Base-by-base conservation (phyloP, 2,888 invertebrate species). In the Tribolium freemani region DNA sequence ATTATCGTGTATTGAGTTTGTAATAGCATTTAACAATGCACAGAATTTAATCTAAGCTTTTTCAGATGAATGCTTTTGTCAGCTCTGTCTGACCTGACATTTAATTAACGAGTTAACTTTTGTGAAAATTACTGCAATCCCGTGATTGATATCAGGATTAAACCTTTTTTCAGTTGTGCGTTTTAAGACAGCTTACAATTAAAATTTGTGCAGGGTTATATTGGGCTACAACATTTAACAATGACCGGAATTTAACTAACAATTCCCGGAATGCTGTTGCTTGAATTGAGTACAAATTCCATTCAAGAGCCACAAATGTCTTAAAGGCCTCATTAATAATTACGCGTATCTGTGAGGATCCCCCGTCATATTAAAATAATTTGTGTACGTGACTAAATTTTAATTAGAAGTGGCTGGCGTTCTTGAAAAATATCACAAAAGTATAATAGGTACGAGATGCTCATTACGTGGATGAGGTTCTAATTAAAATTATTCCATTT, bases 221-320 rank as follows among this genome's bases (percentile, higher is more conserved):
- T 26, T 26, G 5, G 5, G 38, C 38, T 1, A 38, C 38, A 38
- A 38, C 38, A 38, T n/a, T 38, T 38, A 38, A 38, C 38, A 68
- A 58, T 21, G 57, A 9, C 11, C 21, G 57, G 68, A 68, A 68
- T 68, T 68, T 57, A 46, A 20, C 21, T 3, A 57, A 68, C 48
- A 68, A 10, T 58, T 31, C 44, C 8, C 9, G 57, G 68, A 48
- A 68, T 50, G 68, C 38, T 20, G 38, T n/a, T 38, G 68, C 46
- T 46, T 31, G 68, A 57, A 68, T 56, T 57, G 50, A 44, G 68
- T 30, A 30, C 57, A 57, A 48, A 68, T 68, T 68, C 68, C 68
- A 57, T n/a, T 8, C 31, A 68, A 68, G n/a, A 21, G 68, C 58
- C 68, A 26, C 68, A 68, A 68, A 68, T 68, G 56, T 68, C 68